Percentiles rank a stretch among this genome's conserved stretches.
Evolutionary conservation across 2,888 invertebrate species (phyloP).

Genomic region (Drepanosiphum platanoidis): DNA sequence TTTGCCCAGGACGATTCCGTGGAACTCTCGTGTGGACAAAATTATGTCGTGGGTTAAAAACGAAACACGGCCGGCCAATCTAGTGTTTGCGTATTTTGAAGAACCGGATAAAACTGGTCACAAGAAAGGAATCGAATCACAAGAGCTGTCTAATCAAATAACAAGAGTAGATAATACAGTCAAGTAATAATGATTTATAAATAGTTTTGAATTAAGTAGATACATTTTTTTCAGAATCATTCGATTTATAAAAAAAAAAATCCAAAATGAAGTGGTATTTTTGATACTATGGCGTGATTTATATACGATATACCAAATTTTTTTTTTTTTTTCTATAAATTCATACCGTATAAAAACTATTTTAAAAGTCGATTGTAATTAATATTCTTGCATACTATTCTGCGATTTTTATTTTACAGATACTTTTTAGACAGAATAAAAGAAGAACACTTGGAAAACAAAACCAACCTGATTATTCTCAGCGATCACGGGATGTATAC

Average conservation of each 20-base stretch:
- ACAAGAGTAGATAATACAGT: constrained; percentile 70
- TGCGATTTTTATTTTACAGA: constrained; percentile 64
- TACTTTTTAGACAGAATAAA: constrained; percentile 72
- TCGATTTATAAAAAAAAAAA: background rate
- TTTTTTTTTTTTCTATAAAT: background rate
- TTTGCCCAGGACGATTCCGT: constrained; percentile 66
- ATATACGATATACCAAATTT: background rate
- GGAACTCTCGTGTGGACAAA: constrained; percentile 70
- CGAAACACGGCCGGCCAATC: constrained; percentile 73
- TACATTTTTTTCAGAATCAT: background rate
- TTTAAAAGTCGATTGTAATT: no score
- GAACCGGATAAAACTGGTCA: constrained; percentile 78
- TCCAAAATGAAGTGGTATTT: no score
- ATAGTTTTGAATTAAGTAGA: background rate
- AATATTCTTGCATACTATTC: no score
- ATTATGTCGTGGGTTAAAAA: constrained; percentile 73
- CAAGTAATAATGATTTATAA: constrained; percentile 62
- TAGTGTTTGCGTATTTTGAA: constrained; percentile 76
- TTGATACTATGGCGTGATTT: background rate
- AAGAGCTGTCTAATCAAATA: constrained; percentile 68
- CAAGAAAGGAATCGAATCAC: constrained; percentile 71
- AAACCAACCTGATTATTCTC: constrained; percentile 75
- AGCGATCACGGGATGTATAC: constrained; percentile 79
- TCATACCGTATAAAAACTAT: no score
- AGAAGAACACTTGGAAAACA: constrained; percentile 69